Conservation (phyloP, 2,113 vertebrate genomes). For the Scytalopus superciliaris region DNA sequence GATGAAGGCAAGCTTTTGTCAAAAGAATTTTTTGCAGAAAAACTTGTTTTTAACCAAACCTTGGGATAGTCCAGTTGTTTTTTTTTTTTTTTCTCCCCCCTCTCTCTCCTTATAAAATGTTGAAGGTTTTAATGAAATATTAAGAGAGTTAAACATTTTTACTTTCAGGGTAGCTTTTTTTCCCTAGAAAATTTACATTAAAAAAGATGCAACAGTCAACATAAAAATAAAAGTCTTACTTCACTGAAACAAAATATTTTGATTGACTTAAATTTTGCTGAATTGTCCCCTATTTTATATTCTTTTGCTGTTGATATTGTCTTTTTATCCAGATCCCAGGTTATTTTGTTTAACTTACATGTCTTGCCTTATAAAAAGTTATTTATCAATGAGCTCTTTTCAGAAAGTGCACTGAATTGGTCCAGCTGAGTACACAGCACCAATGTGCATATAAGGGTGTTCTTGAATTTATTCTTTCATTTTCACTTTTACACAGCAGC, state of each 20-base stretch:
- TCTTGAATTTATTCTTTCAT: background rate
- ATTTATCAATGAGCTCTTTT: background rate
- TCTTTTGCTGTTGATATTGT: background rate
- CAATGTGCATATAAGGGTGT: rapidly evolving
- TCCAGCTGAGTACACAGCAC: background rate
- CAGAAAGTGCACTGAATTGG: background rate
- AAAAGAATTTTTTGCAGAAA: background rate
- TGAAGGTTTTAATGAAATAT: background rate
- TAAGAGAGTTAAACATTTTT: background rate
- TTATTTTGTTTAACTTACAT: background rate
- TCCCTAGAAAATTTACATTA: background rate
- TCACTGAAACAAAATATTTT: background rate
- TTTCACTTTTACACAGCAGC: background rate
- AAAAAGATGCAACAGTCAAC: background rate
- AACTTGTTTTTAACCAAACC: background rate
- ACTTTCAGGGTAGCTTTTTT: background rate
- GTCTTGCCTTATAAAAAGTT: background rate
- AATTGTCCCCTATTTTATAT: background rate
- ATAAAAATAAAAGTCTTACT: background rate
- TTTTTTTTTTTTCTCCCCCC: background rate
- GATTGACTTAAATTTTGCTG: background rate
- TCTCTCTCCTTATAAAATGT: background rate
- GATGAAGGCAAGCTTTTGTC: background rate
- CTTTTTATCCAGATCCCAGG: background rate
- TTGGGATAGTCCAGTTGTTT: background rate